Percentiles rank a stretch among this genome's conserved stretches.
phyloP scores from a whole-genome alignment of 2,797 vertebrate species.

The Propithecus perrieri region DNA sequence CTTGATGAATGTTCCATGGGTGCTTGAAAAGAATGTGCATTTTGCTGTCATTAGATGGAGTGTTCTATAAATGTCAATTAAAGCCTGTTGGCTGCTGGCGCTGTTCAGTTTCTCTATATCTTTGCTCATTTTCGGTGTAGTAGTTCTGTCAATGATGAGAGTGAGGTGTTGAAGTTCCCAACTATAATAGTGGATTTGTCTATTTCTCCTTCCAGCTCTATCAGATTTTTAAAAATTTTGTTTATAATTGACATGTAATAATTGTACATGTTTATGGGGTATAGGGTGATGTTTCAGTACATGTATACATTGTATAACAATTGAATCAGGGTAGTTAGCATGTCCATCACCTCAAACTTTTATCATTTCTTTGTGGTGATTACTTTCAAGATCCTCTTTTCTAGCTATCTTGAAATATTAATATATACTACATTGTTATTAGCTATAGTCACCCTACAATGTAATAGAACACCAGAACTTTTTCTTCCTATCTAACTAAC shows the following conservation, averaged over 20 bases:
- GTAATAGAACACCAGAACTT: neutral
- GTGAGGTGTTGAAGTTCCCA: neutral
- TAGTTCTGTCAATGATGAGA: neutral
- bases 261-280: neutral
- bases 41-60: neutral
- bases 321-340: neutral
- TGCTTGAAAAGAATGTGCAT: neutral
- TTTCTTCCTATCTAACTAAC: neutral
- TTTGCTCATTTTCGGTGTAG: neutral
- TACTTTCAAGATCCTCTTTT: neutral
- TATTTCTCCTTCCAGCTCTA: neutral
- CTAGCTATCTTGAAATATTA: neutral
- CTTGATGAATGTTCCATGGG: neutral
- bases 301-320: neutral
- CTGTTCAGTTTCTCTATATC: neutral
- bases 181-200: neutral
- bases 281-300: neutral
- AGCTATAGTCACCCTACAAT: neutral
- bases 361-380: neutral
- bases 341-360: neutral
- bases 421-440: neutral
- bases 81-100: neutral
- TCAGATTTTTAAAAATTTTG: neutral
- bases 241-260: neutral
- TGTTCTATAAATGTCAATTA: neutral